Percentiles rank a stretch among this genome's conserved stretches.
Conservation (phyloP, 2,113 vertebrate species). For the Takifugu bimaculatus region DNA sequence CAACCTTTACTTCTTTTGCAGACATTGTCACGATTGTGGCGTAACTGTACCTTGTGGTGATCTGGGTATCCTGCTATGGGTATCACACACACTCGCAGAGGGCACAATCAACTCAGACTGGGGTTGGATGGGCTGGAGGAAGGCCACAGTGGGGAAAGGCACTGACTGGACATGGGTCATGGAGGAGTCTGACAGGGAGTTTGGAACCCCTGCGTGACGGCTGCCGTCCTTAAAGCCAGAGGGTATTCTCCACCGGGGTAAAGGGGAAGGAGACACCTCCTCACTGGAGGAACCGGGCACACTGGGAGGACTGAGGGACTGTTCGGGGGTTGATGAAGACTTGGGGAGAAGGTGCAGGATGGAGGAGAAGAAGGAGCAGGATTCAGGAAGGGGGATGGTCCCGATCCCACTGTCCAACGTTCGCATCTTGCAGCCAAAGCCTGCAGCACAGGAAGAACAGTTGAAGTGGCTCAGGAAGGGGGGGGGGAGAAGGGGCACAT, state of each 20-base stretch:
- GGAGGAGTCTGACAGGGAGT: constrained; percentile 78
- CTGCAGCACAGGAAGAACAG: constrained; percentile 73
- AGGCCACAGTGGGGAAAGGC: constrained; percentile 72
- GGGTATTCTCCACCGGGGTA: constrained; percentile 70
- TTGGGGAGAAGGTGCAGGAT: constrained; percentile 74
- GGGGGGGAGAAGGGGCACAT: constrained; percentile 16
- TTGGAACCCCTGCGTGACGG: constrained; percentile 61
- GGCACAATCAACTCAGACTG: constrained; percentile 53
- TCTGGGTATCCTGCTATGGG: constrained; percentile 78
- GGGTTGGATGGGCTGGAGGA: constrained; percentile 65
- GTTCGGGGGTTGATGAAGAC: constrained; percentile 69
- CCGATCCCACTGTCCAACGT: constrained; percentile 91
- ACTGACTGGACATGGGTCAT: constrained; percentile 70
- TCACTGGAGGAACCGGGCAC: constrained; percentile 56
- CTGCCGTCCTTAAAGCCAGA: constrained; percentile 52
- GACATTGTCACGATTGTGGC: not conserved
- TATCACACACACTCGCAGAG: constrained; percentile 66
- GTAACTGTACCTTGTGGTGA: constrained; percentile 80
- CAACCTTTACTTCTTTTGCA: not conserved
- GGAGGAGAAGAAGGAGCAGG: constrained; percentile 78
- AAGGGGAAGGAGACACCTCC: constrained; percentile 59
- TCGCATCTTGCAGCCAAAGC: constrained; percentile 87
- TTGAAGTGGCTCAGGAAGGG: constrained; percentile 32
- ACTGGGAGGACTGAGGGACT: constrained; percentile 61
- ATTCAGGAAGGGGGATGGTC: constrained; percentile 88